These are phyloP conservation scores for Leucophenga maculata DNA, from an alignment of 2,888 invertebrate genomes.

Conservation along the genomic window DNA sequence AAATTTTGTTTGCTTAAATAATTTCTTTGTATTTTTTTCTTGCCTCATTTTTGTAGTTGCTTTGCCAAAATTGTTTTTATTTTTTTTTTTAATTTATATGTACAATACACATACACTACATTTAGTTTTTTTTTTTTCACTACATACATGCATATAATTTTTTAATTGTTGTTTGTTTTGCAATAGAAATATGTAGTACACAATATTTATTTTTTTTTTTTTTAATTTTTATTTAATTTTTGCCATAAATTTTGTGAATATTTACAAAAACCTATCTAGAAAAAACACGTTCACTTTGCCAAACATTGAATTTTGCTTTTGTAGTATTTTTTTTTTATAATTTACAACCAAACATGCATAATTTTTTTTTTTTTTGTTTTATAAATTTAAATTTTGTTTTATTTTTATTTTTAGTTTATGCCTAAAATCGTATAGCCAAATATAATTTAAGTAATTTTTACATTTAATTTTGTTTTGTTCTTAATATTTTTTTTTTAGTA, in stretches of 20 bases:
- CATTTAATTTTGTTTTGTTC: constrained; percentile 31
- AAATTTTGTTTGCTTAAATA: constrained; percentile 60
- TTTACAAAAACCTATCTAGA: constrained; percentile 72
- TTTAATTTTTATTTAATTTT: constrained; percentile 35
- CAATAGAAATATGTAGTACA: constrained; percentile 15
- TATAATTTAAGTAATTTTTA: constrained; percentile 29
- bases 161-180: constrained; percentile 35
- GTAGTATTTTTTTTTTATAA: constrained; percentile 28
- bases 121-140: constrained; percentile 44
- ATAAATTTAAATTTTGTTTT: constrained; percentile 18
- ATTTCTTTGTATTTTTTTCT: constrained; percentile 59
- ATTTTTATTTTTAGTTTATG: constrained; percentile 19
- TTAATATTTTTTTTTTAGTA: constrained; percentile 6
- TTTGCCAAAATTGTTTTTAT: constrained; percentile 51
- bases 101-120: constrained; percentile 39
- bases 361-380: constrained; percentile 8
- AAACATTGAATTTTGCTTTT: constrained; percentile 29
- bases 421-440: constrained; percentile 35
- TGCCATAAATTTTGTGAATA: constrained; percentile 68
- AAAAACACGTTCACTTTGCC: constrained; percentile 39
- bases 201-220: constrained; percentile 36
- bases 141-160: constrained; percentile 19
- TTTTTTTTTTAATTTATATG: neutral
- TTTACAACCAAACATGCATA: constrained; percentile 29
- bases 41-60: constrained; percentile 59